Evolutionary conservation across 2,113 vertebrate genomes (phyloP).

Genomic region (Gulo gulo): DNA sequence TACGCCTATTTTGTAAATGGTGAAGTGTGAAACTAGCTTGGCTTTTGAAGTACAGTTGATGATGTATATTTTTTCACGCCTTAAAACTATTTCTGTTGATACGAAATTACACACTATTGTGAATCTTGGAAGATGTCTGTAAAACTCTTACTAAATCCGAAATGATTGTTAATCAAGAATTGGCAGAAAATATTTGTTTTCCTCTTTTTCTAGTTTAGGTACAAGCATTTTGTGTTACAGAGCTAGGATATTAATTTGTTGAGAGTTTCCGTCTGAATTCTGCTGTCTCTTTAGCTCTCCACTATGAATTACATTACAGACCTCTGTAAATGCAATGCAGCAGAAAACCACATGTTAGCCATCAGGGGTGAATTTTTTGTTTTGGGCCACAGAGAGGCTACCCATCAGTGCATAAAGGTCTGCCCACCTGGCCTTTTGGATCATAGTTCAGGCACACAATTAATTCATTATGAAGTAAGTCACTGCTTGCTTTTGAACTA

Average conservation of each 20-base stretch:
- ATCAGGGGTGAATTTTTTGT: constrained; percentile 85
- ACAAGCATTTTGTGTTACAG: background rate
- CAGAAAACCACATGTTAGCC: constrained; percentile 86
- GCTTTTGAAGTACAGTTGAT: background rate
- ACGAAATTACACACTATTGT: background rate
- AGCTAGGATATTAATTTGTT: constrained; percentile 32
- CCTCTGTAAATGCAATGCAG: constrained; percentile 70
- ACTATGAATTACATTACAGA: constrained; percentile 70
- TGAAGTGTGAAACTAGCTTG: background rate
- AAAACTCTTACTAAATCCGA: background rate
- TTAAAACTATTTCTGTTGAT: background rate
- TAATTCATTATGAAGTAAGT: constrained; percentile 89
- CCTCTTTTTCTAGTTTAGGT: background rate
- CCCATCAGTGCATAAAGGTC: constrained; percentile 88
- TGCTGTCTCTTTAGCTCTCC: constrained; percentile 63
- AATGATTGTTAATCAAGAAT: background rate
- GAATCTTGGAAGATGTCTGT: background rate
- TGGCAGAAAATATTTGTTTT: background rate
- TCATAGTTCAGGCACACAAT: constrained; percentile 91
- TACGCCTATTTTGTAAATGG: background rate
- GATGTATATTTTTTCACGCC: background rate
- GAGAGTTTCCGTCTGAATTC: constrained; percentile 44
- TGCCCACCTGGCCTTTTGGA: constrained; percentile 87
- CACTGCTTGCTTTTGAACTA: constrained; percentile 85
- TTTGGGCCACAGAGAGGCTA: constrained; percentile 86